A percentile compares a stretch with the other conserved stretches of the same genome.
These are phyloP conservation scores for Ophonus ardosiacus DNA, from an alignment of 2,888 invertebrate species.

Conservation along the genomic window DNA sequence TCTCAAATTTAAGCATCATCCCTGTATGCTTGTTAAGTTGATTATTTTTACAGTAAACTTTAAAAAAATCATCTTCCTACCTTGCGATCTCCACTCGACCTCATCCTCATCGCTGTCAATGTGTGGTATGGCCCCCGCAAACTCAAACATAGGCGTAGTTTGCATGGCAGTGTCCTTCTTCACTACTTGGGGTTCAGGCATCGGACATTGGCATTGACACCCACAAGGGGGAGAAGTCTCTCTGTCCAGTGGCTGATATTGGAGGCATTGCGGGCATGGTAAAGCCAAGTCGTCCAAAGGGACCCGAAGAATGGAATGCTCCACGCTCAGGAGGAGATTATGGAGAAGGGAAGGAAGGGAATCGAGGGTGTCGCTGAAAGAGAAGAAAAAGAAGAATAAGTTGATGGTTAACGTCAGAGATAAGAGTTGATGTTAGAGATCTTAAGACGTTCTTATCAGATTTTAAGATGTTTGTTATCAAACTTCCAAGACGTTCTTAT, in stretches of 20 bases:
- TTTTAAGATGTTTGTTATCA: too few relatives aligned
- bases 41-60: too few relatives aligned
- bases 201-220: slow-evolving; percentile 73
- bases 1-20: too few relatives aligned
- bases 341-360: slow-evolving; percentile 81
- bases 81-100: slow-evolving; percentile 73
- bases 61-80: slow-evolving; percentile 66
- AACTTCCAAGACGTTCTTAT: too few relatives aligned
- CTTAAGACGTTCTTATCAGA: too few relatives aligned
- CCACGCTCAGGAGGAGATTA: slow-evolving; percentile 82
- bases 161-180: slow-evolving; percentile 76
- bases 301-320: slow-evolving; percentile 83
- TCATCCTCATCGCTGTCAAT: slow-evolving; percentile 86
- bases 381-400: background rate
- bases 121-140: slow-evolving; percentile 83
- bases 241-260: slow-evolving; percentile 73
- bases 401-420: too few relatives aligned
- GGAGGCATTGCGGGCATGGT: slow-evolving; percentile 78
- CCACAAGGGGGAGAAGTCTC: slow-evolving; percentile 70
- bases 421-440: too few relatives aligned
- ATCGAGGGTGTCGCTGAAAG: slow-evolving; percentile 43
- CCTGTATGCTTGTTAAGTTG: too few relatives aligned
- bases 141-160: slow-evolving; percentile 80
- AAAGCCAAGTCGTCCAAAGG: slow-evolving; percentile 82
- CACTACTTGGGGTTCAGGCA: slow-evolving; percentile 71